Conservation (phyloP, 2,113 vertebrate genomes). For the Pao palembangensis region DNA sequence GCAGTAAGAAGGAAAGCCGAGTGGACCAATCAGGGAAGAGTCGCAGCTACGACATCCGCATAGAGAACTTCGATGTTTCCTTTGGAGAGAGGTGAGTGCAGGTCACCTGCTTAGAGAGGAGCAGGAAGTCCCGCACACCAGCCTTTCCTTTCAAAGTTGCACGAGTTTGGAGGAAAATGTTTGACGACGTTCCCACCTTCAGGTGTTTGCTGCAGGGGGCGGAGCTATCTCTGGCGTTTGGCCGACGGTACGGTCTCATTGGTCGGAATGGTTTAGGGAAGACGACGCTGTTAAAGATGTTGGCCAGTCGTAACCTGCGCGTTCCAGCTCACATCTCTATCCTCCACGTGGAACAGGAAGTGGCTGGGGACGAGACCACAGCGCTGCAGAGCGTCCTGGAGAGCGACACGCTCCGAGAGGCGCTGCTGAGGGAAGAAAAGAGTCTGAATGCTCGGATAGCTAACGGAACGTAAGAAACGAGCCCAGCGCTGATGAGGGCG, state of each 20-base stretch:
- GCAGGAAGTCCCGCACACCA: no score
- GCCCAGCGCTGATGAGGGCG: no score
- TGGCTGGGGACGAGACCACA: slow-evolving; percentile 85
- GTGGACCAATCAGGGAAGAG: slow-evolving; percentile 94
- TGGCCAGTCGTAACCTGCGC: slow-evolving; percentile 86
- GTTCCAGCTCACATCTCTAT: slow-evolving; percentile 93
- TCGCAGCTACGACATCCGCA: slow-evolving; percentile 92
- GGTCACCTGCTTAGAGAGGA: neutral
- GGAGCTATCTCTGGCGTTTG: slow-evolving; percentile 84
- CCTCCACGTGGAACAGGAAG: slow-evolving; percentile 97
- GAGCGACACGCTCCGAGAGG: slow-evolving; percentile 85
- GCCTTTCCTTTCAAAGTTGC: no score
- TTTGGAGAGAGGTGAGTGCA: slow-evolving; percentile 88
- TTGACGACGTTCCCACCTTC: neutral
- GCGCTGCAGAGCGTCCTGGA: slow-evolving; percentile 93
- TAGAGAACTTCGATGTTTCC: slow-evolving; percentile 97
- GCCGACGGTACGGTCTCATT: slow-evolving; percentile 90
- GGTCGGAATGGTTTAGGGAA: slow-evolving; percentile 95
- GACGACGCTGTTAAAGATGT: slow-evolving; percentile 95
- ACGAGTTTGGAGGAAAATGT: neutral
- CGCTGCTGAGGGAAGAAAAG: slow-evolving; percentile 80
- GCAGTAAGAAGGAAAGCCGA: slow-evolving; percentile 92
- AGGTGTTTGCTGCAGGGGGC: slow-evolving; percentile 90
- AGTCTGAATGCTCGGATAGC: slow-evolving; percentile 82
- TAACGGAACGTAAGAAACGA: slow-evolving; percentile 78